Percentiles rank a stretch among this genome's conserved stretches.
These are phyloP conservation scores for Heteropelma amictum DNA, from an alignment of 2,888 invertebrate genomes.

Conservation along the genomic window DNA sequence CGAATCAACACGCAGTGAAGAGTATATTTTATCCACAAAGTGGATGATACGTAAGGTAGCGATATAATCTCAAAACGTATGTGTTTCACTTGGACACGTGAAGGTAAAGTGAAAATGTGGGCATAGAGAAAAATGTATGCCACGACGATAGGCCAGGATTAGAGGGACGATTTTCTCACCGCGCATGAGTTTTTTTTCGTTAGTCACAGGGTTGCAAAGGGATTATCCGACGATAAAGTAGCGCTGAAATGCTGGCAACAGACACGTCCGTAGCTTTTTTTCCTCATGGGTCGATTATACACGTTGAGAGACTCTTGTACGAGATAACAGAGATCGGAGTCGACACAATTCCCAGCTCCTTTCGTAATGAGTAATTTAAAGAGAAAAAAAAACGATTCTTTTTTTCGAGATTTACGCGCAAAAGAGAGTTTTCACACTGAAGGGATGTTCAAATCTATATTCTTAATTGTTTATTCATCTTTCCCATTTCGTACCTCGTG, in stretches of 20 bases:
- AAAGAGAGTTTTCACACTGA: too few species aligned
- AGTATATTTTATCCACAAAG: too few species aligned
- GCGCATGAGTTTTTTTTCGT: constrained; percentile 35
- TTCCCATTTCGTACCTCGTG: too few species aligned
- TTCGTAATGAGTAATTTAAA: neutral
- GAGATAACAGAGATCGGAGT: neutral
- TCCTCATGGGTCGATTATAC: constrained; percentile 19
- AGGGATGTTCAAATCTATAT: too few species aligned
- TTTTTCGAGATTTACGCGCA: too few species aligned
- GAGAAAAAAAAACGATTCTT: neutral
- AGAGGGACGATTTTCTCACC: constrained; percentile 23
- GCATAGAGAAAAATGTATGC: constrained; percentile 10
- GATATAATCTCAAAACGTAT: too few species aligned
- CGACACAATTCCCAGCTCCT: constrained; percentile 1
- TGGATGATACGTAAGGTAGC: too few species aligned
- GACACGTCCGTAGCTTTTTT: constrained; percentile 35
- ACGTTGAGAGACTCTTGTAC: constrained; percentile 6
- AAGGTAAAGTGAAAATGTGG: constrained; percentile 27
- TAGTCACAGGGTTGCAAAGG: constrained; percentile 8
- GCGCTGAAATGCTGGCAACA: constrained; percentile 34
- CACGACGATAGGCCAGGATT: constrained; percentile 35
- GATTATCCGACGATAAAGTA: constrained; percentile 47
- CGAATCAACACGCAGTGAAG: too few species aligned
- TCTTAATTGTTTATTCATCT: too few species aligned
- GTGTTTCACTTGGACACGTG: too few species aligned